phyloP scores from a whole-genome alignment of 2,113 vertebrate species.

The Pedionomus torquatus region DNA sequence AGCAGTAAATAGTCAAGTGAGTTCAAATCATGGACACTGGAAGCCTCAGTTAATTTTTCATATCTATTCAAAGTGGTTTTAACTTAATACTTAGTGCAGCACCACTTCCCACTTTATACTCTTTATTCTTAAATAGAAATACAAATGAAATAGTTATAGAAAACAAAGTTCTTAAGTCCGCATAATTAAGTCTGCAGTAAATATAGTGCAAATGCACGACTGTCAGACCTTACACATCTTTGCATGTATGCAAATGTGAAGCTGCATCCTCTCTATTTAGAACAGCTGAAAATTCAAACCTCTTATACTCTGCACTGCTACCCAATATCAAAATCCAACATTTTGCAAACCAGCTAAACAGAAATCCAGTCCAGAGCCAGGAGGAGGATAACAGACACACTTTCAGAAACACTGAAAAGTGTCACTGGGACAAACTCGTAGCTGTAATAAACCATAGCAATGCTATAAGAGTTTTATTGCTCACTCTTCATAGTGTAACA shows the following conservation, averaged over 20 bases:
- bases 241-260: neutral
- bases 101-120: neutral
- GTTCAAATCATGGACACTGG: neutral
- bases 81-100: neutral
- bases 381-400: neutral
- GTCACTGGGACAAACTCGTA: neutral
- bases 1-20: neutral
- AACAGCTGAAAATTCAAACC: neutral
- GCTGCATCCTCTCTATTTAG: neutral
- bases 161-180: neutral
- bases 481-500: neutral
- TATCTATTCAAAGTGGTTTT: neutral
- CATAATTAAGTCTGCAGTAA: neutral
- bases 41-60: neutral
- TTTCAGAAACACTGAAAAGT: neutral
- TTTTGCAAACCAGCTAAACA: neutral
- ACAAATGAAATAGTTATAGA: neutral
- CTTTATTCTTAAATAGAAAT: neutral
- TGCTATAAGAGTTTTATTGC: neutral
- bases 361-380: neutral
- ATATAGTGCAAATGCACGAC: neutral
- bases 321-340: neutral
- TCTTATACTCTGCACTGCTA: neutral
- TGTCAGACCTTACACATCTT: neutral
- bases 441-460: neutral